phyloP scores from a whole-genome alignment of 2,888 invertebrate species.

The Pristionchus fissidentatus region DNA sequence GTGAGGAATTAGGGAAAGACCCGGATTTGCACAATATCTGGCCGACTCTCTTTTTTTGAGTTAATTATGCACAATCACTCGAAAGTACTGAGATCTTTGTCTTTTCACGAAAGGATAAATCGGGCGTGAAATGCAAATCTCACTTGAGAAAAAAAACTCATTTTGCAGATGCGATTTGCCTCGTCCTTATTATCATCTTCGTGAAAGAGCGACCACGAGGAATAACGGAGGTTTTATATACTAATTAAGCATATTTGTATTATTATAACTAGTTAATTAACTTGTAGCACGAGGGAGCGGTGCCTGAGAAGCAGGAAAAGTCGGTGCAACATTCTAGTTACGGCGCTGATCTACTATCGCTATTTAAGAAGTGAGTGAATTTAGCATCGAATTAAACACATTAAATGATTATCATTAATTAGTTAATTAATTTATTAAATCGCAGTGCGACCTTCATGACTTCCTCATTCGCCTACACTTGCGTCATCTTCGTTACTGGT shows the following conservation, averaged over 20 bases:
- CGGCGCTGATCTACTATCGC: neutral
- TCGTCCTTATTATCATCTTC: slow-evolving; percentile 66
- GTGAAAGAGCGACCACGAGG: slow-evolving; percentile 65
- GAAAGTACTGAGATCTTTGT: neutral
- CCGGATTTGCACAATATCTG: no score
- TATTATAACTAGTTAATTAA: no score
- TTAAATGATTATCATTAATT: no score
- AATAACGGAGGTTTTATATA: slow-evolving; percentile 47
- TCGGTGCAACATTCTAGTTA: neutral
- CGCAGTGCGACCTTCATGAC: slow-evolving; percentile 89
- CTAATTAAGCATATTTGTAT: neutral
- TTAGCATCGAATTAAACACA: neutral
- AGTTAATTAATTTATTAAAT: slow-evolving; percentile 22
- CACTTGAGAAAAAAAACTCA: neutral
- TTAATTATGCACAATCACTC: neutral
- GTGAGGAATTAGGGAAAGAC: neutral
- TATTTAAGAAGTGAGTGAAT: neutral
- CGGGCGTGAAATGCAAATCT: no score
- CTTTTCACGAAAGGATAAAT: no score
- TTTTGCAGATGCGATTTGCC: slow-evolving; percentile 63
- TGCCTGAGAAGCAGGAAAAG: neutral
- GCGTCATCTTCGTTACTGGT: slow-evolving; percentile 96
- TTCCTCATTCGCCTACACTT: slow-evolving; percentile 93
- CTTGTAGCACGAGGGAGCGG: neutral
- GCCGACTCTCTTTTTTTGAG: neutral